Base-by-base conservation (phyloP, 2,113 vertebrate genomes). In the Eublepharis macularius region DNA sequence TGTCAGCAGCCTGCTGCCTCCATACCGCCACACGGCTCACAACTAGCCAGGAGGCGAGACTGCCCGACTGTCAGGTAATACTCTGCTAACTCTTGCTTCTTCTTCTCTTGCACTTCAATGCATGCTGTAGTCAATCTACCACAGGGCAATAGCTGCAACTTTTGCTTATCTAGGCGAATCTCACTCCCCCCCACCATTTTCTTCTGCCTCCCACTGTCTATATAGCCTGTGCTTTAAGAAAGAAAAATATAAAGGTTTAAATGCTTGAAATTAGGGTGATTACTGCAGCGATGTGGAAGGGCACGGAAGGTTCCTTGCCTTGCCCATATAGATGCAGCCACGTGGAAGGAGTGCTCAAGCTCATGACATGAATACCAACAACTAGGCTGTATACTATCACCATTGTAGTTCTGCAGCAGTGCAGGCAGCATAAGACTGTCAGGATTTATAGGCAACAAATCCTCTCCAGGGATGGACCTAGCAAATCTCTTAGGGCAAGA, bases 1-100 rank as follows among this genome's bases (percentile, higher is more conserved):
- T 98, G 98, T 99, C 98, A 98, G 98, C 98, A 99, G 98, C 96
- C 98, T 99, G 97, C 98, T 99, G 97, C 97, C 97, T 97, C 98
- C 98, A 92, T 99, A 99, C 95, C 98, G 97, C 94, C 98, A 97
- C 96, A 97, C 96, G 97, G 97, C 98, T 96, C 98, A 98, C 98
- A 98, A 98, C 96, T 99, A 97, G 97, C 97, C 96, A 96, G 94
- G 96, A 97, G 96, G 95, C 97, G 95, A 97, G 95, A 96, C 95
- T 96, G 96, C 93, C 95, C 95, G 84, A 95, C 93, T 92, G 96
- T 94, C 98, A 99, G 98, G 98, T 99, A 99, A 99, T 93, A 69
- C 91, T 76, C 66, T 32, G 79, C 92, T 95, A 95, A 94, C 73
- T 85, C 86, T 91, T 88, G 41, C 54, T 69, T 43, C 83, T 84